phyloP scores from a whole-genome alignment of 2,797 vertebrate genomes.

The Dendrocincla tyrannina region DNA sequence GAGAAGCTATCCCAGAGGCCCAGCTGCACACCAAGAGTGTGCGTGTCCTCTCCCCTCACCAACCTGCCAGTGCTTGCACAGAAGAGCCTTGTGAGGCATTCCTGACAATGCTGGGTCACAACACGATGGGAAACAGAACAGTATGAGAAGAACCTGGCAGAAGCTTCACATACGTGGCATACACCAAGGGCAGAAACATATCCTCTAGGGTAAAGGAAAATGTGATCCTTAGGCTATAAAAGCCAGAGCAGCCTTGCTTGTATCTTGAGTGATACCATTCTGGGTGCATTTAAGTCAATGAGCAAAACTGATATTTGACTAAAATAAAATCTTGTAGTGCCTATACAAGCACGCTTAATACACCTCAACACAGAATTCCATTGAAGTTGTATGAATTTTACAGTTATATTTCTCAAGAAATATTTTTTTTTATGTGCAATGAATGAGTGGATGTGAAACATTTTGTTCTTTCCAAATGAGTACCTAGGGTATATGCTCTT shows the following conservation, averaged over 20 bases:
- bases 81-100: neutral
- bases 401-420: neutral
- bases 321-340: neutral
- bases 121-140: neutral
- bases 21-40: rapidly evolving
- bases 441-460: neutral
- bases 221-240: neutral
- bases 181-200: neutral
- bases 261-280: neutral
- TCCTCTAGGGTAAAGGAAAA: neutral
- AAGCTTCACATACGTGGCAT: neutral
- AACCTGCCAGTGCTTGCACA: rapidly evolving
- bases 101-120: neutral
- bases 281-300: neutral
- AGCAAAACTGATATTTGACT: neutral
- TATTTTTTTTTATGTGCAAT: neutral
- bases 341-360: neutral
- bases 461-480: neutral
- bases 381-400: neutral
- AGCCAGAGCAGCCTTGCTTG: neutral
- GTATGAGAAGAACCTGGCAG: neutral
- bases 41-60: neutral
- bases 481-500: neutral
- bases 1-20: neutral
- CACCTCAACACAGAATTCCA: neutral